Percentiles rank a stretch among this genome's conserved stretches.
phyloP scores from a whole-genome alignment of 2,888 invertebrate species.

The Boloria selene region DNA sequence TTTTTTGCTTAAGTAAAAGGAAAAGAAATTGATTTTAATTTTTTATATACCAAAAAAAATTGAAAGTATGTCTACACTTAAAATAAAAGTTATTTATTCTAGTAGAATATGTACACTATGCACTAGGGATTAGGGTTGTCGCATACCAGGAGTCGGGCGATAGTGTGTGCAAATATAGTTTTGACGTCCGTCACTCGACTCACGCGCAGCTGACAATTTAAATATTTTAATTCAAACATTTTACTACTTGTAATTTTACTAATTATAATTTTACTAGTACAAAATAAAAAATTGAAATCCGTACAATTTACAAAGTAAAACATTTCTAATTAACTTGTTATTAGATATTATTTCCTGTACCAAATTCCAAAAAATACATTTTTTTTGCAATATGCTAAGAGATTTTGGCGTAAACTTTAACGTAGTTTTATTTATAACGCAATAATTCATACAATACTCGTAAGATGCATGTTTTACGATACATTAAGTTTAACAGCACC shows the following conservation, averaged over 20 bases:
- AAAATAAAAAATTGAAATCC: neutral
- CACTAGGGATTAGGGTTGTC: slow-evolving; percentile 59
- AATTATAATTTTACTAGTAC: neutral
- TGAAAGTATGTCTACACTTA: neutral
- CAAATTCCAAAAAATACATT: slow-evolving; percentile 1
- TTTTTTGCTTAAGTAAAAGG: too few relatives aligned
- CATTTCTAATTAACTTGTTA: neutral
- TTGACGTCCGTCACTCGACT: slow-evolving; percentile 59
- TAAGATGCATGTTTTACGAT: slow-evolving; percentile 38
- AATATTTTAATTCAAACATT: slow-evolving; percentile 19
- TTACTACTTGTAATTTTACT: slow-evolving; percentile 9
- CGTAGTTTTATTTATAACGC: slow-evolving; percentile 33
- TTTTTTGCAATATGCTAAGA: slow-evolving; percentile 7
- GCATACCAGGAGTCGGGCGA: slow-evolving; percentile 71
- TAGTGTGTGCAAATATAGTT: slow-evolving; percentile 71
- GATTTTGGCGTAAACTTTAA: slow-evolving; percentile 27
- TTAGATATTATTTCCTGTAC: neutral
- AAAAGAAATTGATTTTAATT: too few relatives aligned
- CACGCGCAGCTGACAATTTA: slow-evolving; percentile 38
- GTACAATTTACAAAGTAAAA: neutral
- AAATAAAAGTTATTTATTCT: slow-evolving; percentile 45
- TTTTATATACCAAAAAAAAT: neutral
- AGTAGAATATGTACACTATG: slow-evolving; percentile 57
- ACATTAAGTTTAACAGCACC: slow-evolving; percentile 42
- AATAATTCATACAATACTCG: slow-evolving; percentile 38